Conservation (phyloP, 2,888 invertebrate species). For the Portevinia maculata region DNA sequence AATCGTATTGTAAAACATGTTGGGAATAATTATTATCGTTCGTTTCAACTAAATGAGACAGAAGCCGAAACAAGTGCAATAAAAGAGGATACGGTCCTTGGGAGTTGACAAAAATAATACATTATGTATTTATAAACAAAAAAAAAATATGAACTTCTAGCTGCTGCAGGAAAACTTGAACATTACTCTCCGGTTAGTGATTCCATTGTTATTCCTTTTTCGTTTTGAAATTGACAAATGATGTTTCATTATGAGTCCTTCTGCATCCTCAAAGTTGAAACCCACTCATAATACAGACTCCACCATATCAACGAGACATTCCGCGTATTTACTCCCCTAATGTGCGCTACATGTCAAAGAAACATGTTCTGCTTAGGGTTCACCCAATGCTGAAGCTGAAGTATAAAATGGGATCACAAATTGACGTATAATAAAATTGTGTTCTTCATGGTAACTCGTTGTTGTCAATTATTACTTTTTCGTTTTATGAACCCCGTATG, state of each 20-base stretch:
- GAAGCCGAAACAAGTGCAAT: slow-evolving; percentile 59
- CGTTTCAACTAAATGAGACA: slow-evolving; percentile 59
- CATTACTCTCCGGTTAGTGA: slow-evolving; percentile 57
- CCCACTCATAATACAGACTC: slow-evolving; percentile 8
- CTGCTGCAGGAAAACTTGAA: slow-evolving; percentile 41
- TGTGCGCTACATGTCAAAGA: slow-evolving; percentile 11
- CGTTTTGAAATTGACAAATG: slow-evolving; percentile 74
- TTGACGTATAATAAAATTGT: slow-evolving; percentile 70
- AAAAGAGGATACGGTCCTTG: slow-evolving; percentile 63
- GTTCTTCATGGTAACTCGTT: slow-evolving; percentile 44
- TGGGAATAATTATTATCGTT: slow-evolving; percentile 72
- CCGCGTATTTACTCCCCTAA: slow-evolving; percentile 16
- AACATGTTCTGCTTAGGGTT: slow-evolving; percentile 36
- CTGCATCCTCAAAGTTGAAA: slow-evolving; percentile 51
- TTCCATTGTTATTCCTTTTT: slow-evolving; percentile 71
- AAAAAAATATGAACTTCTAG: slow-evolving; percentile 16
- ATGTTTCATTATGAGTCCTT: slow-evolving; percentile 73
- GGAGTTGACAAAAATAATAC: slow-evolving; percentile 61
- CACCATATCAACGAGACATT: slow-evolving; percentile 6
- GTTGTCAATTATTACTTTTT: slow-evolving; percentile 48
- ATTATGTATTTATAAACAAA: background rate
- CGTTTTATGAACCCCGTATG: slow-evolving; percentile 13
- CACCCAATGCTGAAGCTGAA: slow-evolving; percentile 4
- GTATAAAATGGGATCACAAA: slow-evolving; percentile 66
- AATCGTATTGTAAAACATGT: slow-evolving; percentile 68